Base-by-base conservation (phyloP, 2,113 vertebrate species). In the Sprattus sprattus region DNA sequence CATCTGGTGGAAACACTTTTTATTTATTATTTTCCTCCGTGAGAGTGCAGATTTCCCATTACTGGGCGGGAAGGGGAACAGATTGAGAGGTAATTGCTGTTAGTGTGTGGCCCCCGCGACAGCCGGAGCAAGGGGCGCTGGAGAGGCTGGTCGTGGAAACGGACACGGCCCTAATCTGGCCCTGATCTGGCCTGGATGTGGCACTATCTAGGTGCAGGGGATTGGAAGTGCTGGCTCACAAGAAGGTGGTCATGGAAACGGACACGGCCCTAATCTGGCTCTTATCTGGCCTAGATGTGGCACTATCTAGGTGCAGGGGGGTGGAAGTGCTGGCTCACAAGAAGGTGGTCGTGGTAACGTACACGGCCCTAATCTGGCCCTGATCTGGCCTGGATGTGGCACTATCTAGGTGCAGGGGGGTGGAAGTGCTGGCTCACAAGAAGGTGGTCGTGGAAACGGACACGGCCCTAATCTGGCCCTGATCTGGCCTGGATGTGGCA, bases 81-180 rank as follows among this genome's bases (percentile, higher is more conserved):
- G 81, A 85, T 82, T 85, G 81, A 87, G 81, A 81, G 60, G 52
- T 87, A 86, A 87, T 85, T 86, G 81, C 45, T 83, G 82, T 87
- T 88, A 64, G 87, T 64, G 80, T 46, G 22, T 18, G 45, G 52
- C 22, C 81, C 67, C 71, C 39, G 60, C 45, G 18, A 52, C 28
- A 28, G 81, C 20, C 47, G 54, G 82, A 52, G 2, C 13, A 2
- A 82, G 57, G 84, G 0, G 9, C 13, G 20, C 54, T 75, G 82
- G 78, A 39, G 71, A 8, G 13, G 10, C 25, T 32, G 11, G 13
- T 11, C 13, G 15, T 54, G 15, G 15, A 15, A 4, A 75, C 25
- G 15, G 28, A 32, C 10, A 75, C 11, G 10, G 10, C 10, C 11
- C 25, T 28, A 10, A 15, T 39, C 10, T 4, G 25, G 67, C n/a